Percentiles rank a stretch among this genome's conserved stretches.
phyloP scores from a whole-genome alignment of 2,113 vertebrate genomes.

The Paracanthobrama guichenoti region DNA sequence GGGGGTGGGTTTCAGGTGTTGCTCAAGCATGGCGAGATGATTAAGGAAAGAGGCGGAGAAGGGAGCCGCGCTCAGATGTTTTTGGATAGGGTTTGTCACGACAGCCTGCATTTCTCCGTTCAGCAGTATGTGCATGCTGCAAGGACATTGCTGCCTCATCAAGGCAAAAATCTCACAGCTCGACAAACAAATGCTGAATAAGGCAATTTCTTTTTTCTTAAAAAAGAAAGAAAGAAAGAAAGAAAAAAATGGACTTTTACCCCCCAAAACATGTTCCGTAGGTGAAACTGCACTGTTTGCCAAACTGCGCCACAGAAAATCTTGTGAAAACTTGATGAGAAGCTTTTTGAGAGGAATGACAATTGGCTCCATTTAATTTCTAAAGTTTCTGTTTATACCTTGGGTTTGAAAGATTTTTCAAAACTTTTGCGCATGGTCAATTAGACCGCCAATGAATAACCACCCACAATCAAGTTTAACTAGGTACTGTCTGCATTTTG shows the following conservation, averaged over 20 bases:
- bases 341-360: not conserved
- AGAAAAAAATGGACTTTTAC: too few relatives aligned
- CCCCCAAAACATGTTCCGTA: slow-evolving; percentile 28
- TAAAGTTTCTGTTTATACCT: not conserved
- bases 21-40: not conserved
- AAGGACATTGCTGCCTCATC: slow-evolving; percentile 37
- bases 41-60: not conserved
- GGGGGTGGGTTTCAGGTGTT: slow-evolving; percentile 30
- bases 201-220: slow-evolving; percentile 37
- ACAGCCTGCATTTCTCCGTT: slow-evolving; percentile 36
- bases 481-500: not conserved
- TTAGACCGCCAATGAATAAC: not conserved
- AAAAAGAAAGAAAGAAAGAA: too few relatives aligned
- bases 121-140: slow-evolving; percentile 36
- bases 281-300: slow-evolving; percentile 3
- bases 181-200: slow-evolving; percentile 38
- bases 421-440: not conserved
- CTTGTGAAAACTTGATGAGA: not conserved
- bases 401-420: not conserved
- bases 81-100: slow-evolving; percentile 34
- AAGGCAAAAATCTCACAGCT: slow-evolving; percentile 25
- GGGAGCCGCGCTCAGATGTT: not conserved
- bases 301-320: not conserved
- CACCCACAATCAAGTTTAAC: not conserved
- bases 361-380: not conserved